Conservation (phyloP, 2,888 invertebrate species). For the Cancer borealis region DNA sequence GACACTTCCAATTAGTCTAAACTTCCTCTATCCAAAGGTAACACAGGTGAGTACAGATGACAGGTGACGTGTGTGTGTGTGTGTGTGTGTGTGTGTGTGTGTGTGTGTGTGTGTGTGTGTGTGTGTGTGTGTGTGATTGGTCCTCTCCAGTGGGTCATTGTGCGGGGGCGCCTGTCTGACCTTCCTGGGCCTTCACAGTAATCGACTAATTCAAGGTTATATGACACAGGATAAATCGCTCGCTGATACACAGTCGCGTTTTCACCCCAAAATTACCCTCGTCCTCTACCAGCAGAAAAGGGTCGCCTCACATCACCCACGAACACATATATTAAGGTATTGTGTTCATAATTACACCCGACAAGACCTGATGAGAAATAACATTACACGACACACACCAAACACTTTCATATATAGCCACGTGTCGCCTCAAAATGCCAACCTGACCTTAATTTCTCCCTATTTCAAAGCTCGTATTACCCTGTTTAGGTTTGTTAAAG, state of each 20-base stretch:
- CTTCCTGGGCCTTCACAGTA: not conserved
- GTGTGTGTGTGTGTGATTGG: conserved; percentile 45
- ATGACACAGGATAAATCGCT: conserved; percentile 49
- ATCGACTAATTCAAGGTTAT: conserved; percentile 55
- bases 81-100: conserved; percentile 52
- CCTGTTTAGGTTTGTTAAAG: not conserved
- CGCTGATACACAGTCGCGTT: not conserved
- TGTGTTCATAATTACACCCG: conserved; percentile 52
- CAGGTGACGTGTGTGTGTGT: conserved; percentile 10
- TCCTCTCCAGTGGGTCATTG: not conserved
- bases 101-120: conserved; percentile 55
- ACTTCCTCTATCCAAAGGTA: not conserved
- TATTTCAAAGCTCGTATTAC: not conserved
- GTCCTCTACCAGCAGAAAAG: not conserved
- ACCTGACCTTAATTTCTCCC: not conserved
- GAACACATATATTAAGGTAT: conserved; percentile 41
- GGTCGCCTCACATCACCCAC: not conserved
- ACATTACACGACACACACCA: conserved; percentile 35
- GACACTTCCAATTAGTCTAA: not conserved
- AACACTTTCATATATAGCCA: not conserved
- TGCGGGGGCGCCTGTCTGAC: not conserved
- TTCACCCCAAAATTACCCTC: not conserved
- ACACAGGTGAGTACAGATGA: conserved; percentile 8
- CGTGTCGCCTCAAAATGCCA: not conserved
- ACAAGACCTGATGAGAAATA: conserved; percentile 51